Conservation (phyloP, 1,140 invertebrate genomes). For the Marisa cornuarietis region DNA sequence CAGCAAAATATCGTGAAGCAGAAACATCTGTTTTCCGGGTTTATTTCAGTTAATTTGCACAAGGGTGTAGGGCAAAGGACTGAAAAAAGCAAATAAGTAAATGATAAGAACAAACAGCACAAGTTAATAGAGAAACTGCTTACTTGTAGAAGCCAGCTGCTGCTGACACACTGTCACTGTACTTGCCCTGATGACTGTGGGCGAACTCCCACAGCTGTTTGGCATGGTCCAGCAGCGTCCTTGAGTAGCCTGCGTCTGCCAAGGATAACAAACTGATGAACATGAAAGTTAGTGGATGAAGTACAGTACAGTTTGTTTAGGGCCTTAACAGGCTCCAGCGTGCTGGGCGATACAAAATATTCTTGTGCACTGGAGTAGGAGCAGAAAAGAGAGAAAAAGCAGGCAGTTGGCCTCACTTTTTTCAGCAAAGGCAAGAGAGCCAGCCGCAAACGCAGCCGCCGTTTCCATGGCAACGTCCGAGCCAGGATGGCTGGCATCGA, state of each 20-base stretch:
- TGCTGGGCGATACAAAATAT: not conserved
- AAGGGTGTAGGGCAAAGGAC: too few species aligned
- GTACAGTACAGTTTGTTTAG: too few species aligned
- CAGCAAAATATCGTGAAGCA: too few species aligned
- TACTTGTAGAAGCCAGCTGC: constrained; percentile 45
- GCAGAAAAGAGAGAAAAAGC: not conserved
- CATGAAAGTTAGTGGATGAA: not conserved
- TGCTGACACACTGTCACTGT: constrained; percentile 53
- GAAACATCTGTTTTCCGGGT: not conserved
- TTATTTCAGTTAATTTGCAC: not conserved
- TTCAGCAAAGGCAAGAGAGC: constrained; percentile 70
- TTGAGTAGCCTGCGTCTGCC: constrained; percentile 68
- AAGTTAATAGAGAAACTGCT: not conserved
- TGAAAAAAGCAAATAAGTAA: not conserved
- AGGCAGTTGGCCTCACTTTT: constrained; percentile 29
- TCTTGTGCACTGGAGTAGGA: not conserved
- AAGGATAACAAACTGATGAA: too few species aligned
- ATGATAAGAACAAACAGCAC: not conserved
- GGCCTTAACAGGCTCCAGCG: too few species aligned
- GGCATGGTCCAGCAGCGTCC: constrained; percentile 68
- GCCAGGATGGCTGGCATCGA: constrained; percentile 69
- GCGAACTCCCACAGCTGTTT: constrained; percentile 72
- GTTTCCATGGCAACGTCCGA: constrained; percentile 74
- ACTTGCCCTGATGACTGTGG: constrained; percentile 69
- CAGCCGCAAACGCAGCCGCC: constrained; percentile 71